A percentile compares a stretch with the other conserved stretches of the same genome.
These are phyloP conservation scores for Fistularia commersonii DNA, from an alignment of 2,797 vertebrate species.

Conservation along the genomic window DNA sequence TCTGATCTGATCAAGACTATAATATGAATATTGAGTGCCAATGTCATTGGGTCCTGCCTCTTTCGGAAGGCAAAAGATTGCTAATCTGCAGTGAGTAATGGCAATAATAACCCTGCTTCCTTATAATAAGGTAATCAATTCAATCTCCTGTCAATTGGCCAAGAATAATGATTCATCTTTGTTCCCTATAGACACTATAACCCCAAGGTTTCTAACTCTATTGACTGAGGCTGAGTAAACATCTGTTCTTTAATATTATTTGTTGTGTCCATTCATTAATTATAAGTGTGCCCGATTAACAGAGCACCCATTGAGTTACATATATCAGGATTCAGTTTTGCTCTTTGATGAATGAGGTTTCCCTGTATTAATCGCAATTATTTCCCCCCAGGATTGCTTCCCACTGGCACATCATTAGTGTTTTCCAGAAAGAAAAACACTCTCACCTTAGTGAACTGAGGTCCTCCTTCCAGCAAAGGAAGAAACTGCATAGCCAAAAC, in stretches of 20 bases:
- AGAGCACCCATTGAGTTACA: constrained; percentile 33
- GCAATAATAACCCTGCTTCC: constrained; percentile 78
- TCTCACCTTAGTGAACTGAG: constrained; percentile 31
- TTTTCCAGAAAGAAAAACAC: constrained; percentile 11
- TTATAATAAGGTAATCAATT: constrained; percentile 81
- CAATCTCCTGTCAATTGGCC: constrained; percentile 74
- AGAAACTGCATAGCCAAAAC: constrained; percentile 40
- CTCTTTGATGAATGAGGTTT: constrained; percentile 38
- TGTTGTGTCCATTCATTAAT: constrained; percentile 63
- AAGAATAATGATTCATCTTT: constrained; percentile 65
- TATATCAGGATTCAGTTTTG: constrained; percentile 42
- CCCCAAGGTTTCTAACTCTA: constrained; percentile 72
- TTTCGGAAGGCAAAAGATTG: constrained; percentile 49
- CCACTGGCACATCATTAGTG: constrained; percentile 16
- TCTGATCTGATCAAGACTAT: constrained; percentile 66
- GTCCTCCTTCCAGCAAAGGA: constrained; percentile 29
- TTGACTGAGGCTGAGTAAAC: constrained; percentile 72
- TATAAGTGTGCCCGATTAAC: constrained; percentile 65
- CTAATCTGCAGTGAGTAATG: constrained; percentile 79
- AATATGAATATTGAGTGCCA: constrained; percentile 63
- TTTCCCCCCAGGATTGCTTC: constrained; percentile 12
- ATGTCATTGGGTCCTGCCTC: constrained; percentile 61
- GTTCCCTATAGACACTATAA: constrained; percentile 60
- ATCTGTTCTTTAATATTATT: constrained; percentile 73
- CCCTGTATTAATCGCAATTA: constrained; percentile 34